Evolutionary conservation across 1,140 invertebrate species (phyloP).

Genomic region (Eriosoma lanigerum): DNA sequence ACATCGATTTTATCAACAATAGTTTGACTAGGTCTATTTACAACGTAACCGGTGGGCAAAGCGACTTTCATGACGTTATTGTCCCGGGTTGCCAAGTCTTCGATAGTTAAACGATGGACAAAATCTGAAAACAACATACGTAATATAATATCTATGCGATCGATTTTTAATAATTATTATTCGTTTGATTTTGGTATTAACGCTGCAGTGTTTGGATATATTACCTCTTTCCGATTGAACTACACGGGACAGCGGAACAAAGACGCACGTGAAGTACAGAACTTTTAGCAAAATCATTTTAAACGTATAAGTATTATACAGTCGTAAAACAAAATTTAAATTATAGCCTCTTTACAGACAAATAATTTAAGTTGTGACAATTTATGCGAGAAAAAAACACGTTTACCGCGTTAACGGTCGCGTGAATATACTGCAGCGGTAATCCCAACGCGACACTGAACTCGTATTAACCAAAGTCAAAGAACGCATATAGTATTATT

Average conservation of each 20-base stretch:
- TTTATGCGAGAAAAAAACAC: too few relatives aligned
- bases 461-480: not conserved
- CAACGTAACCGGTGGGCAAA: slow-evolving; percentile 53
- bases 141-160: too few relatives aligned
- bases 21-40: slow-evolving; percentile 50
- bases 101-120: slow-evolving; percentile 10
- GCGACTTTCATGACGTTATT: slow-evolving; percentile 53
- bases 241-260: not conserved
- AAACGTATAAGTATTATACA: not conserved
- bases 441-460: slow-evolving; percentile 4
- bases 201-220: not conserved
- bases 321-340: not conserved
- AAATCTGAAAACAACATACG: not conserved
- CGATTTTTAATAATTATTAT: too few relatives aligned
- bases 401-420: not conserved
- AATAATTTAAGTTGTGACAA: too few relatives aligned
- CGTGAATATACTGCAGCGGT: not conserved
- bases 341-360: too few relatives aligned
- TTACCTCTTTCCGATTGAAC: not conserved
- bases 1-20: not conserved
- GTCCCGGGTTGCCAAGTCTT: slow-evolving; percentile 53
- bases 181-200: too few relatives aligned
- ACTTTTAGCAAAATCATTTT: not conserved
- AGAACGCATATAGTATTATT: not conserved
- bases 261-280: not conserved